Percentiles rank a stretch among this genome's conserved stretches.
phyloP scores from a whole-genome alignment of 2,797 vertebrate genomes.

The Bufotes viridis region DNA sequence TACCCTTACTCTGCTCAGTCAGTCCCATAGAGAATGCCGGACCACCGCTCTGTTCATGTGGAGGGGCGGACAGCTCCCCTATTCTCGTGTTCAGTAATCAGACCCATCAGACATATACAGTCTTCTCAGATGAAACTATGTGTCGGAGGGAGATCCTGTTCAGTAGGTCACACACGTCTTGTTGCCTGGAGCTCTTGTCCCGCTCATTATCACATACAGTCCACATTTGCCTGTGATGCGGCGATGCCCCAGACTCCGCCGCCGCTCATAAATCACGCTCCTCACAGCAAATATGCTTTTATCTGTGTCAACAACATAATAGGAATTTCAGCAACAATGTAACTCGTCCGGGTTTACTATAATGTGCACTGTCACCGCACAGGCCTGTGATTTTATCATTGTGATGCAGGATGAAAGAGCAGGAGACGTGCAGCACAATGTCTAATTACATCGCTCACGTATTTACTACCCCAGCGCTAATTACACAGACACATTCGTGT shows the following conservation, averaged over 20 bases:
- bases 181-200: constrained; percentile 22
- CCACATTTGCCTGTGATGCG: neutral
- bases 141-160: neutral
- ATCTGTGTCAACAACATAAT: constrained; percentile 31
- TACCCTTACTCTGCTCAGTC: too few relatives aligned
- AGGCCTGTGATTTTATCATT: constrained; percentile 24
- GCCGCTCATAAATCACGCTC: constrained; percentile 45
- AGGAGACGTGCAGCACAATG: neutral
- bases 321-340: constrained; percentile 32
- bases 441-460: constrained; percentile 9
- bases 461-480: neutral
- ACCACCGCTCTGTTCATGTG: too few relatives aligned
- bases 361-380: neutral
- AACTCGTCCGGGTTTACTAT: neutral
- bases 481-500: neutral
- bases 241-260: neutral
- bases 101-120: too few relatives aligned
- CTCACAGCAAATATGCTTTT: constrained; percentile 38
- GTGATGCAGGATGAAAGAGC: constrained; percentile 27
- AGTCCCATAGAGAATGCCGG: too few relatives aligned
- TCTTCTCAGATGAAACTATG: neutral
- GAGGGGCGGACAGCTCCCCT: too few relatives aligned
- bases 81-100: too few relatives aligned
- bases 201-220: neutral
- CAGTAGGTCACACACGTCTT: constrained; percentile 9